Base-by-base conservation (phyloP, 2,797 vertebrate species). In the Notoglanidium macrostoma region DNA sequence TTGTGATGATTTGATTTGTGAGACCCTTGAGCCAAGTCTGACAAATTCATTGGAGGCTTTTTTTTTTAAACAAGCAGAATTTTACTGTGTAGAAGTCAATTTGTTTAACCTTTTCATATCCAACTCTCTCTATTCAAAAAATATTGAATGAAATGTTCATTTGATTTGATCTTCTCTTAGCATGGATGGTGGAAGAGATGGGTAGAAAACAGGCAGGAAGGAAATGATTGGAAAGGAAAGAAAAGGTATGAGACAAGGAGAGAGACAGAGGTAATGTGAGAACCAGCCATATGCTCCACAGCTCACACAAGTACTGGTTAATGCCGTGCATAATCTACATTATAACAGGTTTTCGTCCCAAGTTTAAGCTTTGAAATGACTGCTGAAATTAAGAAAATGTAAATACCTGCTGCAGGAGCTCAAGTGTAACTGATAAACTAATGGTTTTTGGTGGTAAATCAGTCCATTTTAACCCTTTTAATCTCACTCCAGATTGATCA, bases 71-170 rank as follows among this genome's bases (percentile, higher is more conserved):
- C 40, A 67, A 29, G 46, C 29, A 65, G 63, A 55, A 57, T 77
- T 54, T 46, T 21, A 68, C 46, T 67, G 14, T 49, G n/a, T 44
- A 61, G 17, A 65, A 83, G 21, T 51, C 54, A 6, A 61, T 80
- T 59, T n/a, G 6, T 6, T 26, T 55, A 83, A 44, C 46, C 14
- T 87, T 14, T 76, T 63, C 23, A 82, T 19, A 35, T 74, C 57
- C 12, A 83, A 63, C 49, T 55, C 19, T 35, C 21, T 51, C 44
- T 29, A 46, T 46, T 46, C 17, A 23, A 81, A 21, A 40, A 80
- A 46, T 49, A 72, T 80, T 86, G 29, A 21, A 70, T 29, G 15
- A 70, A 80, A 70, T 23, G 51, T 80, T 86, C 5, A n/a, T 68
- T 55, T 44, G 51, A 76, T 74, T 83, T 23, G 10, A 63, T 82